Base-by-base conservation (phyloP, 2,888 invertebrate genomes). In the Gisinianus flammeolus region DNA sequence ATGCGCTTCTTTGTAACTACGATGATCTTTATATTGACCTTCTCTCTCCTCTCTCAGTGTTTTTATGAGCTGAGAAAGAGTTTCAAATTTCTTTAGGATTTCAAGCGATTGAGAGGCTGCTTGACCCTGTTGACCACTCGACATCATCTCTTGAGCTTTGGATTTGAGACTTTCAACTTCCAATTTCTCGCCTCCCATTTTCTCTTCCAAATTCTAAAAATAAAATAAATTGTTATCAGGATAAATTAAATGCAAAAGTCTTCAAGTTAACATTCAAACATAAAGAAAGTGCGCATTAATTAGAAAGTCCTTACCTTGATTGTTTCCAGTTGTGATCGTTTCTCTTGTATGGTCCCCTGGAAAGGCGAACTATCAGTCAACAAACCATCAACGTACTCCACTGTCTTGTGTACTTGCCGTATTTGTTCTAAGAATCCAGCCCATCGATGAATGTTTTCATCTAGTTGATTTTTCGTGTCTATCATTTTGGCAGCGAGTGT, bases 391-490 rank as follows among this genome's bases (percentile, higher is more conserved):
- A 96, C 89, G 88, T 92, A 92, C 74, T 91, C 91, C 31, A 95
- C 92, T 44, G 93, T 93, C 87, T 94, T 95, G 83, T 93, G 92
- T 26, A 96, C 90, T 69, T 93, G 91, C 86, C 94, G 93, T 79
- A 95, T 93, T 87, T 96, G 94, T 86, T 96, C 95, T 71, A 95
- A 88, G 86, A 96, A 92, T 68, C 94, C 95, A 78, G 95, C 92
- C 96, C 96, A 96, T 88, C 94, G 94, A 31, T 94, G 93, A 22
- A 97, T 93, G 0, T 94, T 93, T 85, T 95, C 95, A 86, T 96
- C 96, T 19, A 96, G 88, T 84, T 93, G 91, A 0, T 93, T 91
- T 87, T 97, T 96, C 0, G 95, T 94, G 87, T 97, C 96, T 67
- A 95, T 91, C 91, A 97, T 95, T 86, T 93, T 93, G 0, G 95